phyloP scores from a whole-genome alignment of 1,140 invertebrate species.

The Venturia canescens region DNA sequence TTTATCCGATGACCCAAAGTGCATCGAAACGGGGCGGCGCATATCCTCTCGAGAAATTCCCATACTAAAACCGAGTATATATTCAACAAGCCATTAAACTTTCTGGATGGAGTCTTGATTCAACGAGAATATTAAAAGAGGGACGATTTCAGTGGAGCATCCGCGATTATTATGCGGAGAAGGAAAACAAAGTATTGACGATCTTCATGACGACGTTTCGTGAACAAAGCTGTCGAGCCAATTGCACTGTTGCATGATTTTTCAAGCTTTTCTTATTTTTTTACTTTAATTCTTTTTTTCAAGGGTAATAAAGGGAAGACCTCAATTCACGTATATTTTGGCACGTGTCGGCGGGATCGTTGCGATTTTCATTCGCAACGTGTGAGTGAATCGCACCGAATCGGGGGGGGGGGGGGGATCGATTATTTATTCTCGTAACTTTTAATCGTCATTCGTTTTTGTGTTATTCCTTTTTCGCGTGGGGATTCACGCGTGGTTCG shows the following conservation, averaged over 20 bases:
- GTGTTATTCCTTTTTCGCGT: too few species aligned
- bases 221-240: too few species aligned
- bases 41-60: conserved; percentile 14
- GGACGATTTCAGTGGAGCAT: not conserved
- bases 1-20: conserved; percentile 2
- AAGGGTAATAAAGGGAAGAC: too few species aligned
- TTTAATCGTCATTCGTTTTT: too few species aligned
- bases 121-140: not conserved
- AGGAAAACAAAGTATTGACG: not conserved
- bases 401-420: too few species aligned
- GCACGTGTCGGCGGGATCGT: not conserved
- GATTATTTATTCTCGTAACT: too few species aligned
- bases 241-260: too few species aligned
- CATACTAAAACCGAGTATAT: not conserved
- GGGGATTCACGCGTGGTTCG: too few species aligned
- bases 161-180: not conserved
- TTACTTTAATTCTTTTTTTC: too few species aligned
- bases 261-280: too few species aligned
- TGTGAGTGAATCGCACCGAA: not conserved
- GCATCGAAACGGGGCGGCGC: not conserved
- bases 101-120: conserved; percentile 3
- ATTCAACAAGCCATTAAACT: not conserved
- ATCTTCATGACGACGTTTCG: too few species aligned
- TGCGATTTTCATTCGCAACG: not conserved
- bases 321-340: too few species aligned